Evolutionary conservation across 2,888 invertebrate species (phyloP).

Genomic region (Subacronicta megacephala): DNA sequence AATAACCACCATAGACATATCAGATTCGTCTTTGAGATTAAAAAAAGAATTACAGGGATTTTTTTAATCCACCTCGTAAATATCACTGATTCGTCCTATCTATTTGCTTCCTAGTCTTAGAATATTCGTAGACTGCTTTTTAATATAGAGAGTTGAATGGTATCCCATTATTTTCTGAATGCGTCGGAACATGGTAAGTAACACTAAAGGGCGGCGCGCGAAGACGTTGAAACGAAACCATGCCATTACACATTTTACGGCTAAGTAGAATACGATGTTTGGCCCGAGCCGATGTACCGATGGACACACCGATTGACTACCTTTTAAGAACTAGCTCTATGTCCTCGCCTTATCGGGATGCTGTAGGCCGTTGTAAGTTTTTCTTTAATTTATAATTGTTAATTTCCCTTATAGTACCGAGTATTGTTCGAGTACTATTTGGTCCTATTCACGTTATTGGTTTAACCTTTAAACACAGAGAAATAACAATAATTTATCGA

Average conservation of each 20-base stretch:
- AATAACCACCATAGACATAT: too few species aligned
- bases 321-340: slow-evolving; percentile 76
- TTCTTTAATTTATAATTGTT: slow-evolving; percentile 56
- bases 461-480: slow-evolving; percentile 12
- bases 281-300: slow-evolving; percentile 62
- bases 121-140: background rate
- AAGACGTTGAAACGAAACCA: slow-evolving; percentile 64
- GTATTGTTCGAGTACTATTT: slow-evolving; percentile 44
- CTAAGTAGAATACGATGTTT: slow-evolving; percentile 86
- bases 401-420: slow-evolving; percentile 25
- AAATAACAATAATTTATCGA: background rate
- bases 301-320: slow-evolving; percentile 78
- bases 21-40: too few species aligned
- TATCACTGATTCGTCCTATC: background rate
- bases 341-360: slow-evolving; percentile 68
- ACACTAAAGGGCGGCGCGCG: slow-evolving; percentile 59
- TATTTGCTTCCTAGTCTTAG: background rate
- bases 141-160: slow-evolving; percentile 10
- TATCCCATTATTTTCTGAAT: slow-evolving; percentile 20
- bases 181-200: slow-evolving; percentile 55
- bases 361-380: slow-evolving; percentile 50
- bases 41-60: too few species aligned
- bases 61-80: background rate
- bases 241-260: slow-evolving; percentile 80
- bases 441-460: slow-evolving; percentile 15